Evolutionary conservation across 2,113 vertebrate species (phyloP).

Genomic region (Barbus barbus): DNA sequence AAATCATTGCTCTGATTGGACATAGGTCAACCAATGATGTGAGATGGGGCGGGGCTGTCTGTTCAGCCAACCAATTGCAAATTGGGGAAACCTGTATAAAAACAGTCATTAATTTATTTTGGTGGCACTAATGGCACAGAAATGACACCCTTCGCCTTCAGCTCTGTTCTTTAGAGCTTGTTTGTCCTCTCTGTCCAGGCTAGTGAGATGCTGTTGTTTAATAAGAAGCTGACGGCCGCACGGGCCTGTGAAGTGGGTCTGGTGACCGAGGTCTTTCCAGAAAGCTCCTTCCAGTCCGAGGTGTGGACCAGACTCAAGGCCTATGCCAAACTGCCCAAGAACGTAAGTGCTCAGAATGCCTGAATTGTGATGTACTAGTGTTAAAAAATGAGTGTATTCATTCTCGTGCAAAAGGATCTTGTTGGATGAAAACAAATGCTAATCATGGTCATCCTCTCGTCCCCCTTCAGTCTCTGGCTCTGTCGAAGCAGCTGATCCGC

Average conservation of each 20-base stretch:
- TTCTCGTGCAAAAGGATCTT: too few species aligned
- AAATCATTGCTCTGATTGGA: too few species aligned
- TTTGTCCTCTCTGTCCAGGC: slow-evolving; percentile 73
- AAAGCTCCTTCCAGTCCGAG: slow-evolving; percentile 85
- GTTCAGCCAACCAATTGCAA: neutral
- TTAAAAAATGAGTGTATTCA: too few species aligned
- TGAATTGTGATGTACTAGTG: too few species aligned
- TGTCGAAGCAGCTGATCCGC: slow-evolving; percentile 87
- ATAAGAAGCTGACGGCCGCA: slow-evolving; percentile 85
- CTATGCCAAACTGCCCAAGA: slow-evolving; percentile 81
- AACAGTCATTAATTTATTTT: too few species aligned
- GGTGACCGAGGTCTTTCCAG: slow-evolving; percentile 89
- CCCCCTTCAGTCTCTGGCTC: slow-evolving; percentile 76
- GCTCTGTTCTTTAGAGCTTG: neutral
- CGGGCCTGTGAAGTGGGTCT: slow-evolving; percentile 85
- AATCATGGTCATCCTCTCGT: neutral
- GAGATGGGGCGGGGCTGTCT: too few species aligned
- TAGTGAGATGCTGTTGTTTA: slow-evolving; percentile 89
- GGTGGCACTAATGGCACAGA: too few species aligned
- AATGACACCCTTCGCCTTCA: too few species aligned
- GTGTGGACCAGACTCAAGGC: slow-evolving; percentile 82
- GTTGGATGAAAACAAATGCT: neutral
- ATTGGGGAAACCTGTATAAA: neutral
- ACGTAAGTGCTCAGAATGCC: slow-evolving; percentile 66
- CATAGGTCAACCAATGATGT: too few species aligned